phyloP scores from a whole-genome alignment of 2,113 vertebrate species.

The Plotosus lineatus region DNA sequence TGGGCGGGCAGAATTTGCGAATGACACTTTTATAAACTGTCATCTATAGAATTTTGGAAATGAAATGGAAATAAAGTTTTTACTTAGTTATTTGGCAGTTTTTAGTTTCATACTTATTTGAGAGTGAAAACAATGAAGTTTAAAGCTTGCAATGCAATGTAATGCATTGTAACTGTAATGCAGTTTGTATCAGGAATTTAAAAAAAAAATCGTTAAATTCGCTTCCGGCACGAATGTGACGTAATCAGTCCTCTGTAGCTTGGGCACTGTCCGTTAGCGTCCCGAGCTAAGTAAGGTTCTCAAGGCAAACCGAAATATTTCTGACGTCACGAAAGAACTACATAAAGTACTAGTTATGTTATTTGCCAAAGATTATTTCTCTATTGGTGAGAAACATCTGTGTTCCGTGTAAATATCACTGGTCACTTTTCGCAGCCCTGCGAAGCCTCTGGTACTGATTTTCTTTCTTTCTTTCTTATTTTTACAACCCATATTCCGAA shows the following conservation, averaged over 20 bases:
- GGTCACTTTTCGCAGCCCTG: not conserved
- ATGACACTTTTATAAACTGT: too few species aligned
- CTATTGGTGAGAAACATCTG: not conserved
- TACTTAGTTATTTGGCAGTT: too few species aligned
- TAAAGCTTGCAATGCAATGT: too few species aligned
- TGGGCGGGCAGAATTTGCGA: too few species aligned
- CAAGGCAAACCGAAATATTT: not conserved
- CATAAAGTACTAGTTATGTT: not conserved
- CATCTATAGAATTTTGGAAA: too few species aligned
- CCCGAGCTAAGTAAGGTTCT: not conserved
- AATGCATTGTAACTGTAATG: too few species aligned
- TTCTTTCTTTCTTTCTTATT: too few species aligned
- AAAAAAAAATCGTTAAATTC: not conserved
- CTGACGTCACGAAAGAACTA: not conserved
- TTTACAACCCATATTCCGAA: constrained; percentile 4
- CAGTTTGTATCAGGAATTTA: too few species aligned
- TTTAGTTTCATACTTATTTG: too few species aligned
- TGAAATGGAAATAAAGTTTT: too few species aligned
- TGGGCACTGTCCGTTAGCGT: not conserved
- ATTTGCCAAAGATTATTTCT: too few species aligned
- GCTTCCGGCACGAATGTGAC: constrained; percentile 10
- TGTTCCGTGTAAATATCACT: not conserved
- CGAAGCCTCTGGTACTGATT: not conserved
- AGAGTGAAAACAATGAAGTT: too few species aligned
- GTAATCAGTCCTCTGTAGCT: not conserved